A percentile compares a stretch with the other conserved stretches of the same genome.
phyloP scores from a whole-genome alignment of 2,113 vertebrate species.

The Elgaria multicarinata region DNA sequence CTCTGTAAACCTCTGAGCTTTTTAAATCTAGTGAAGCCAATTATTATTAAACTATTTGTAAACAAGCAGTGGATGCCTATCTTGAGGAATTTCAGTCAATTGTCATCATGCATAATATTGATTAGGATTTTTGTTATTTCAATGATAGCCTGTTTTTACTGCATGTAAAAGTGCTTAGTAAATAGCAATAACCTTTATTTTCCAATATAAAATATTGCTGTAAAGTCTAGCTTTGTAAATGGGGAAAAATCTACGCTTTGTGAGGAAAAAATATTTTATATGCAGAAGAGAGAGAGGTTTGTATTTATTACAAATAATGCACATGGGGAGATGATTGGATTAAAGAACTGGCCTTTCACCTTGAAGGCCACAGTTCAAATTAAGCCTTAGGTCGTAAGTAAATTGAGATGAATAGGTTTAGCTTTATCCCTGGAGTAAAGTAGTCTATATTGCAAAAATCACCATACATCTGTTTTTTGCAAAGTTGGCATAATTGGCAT shows the following conservation, averaged over 20 bases:
- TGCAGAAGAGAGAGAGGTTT: background rate
- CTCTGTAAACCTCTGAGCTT: constrained; percentile 42
- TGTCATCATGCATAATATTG: constrained; percentile 58
- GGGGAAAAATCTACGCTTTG: background rate
- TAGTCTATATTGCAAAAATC: constrained; percentile 64
- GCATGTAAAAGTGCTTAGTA: background rate
- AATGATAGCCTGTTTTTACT: constrained; percentile 28
- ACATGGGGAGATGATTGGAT: constrained; percentile 40
- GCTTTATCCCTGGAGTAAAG: constrained; percentile 73
- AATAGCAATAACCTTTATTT: background rate
- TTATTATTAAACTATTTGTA: constrained; percentile 62
- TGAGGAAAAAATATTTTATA: constrained; percentile 23
- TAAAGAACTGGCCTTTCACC: constrained; percentile 71
- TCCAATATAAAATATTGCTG: background rate
- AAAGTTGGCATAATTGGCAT: constrained; percentile 75
- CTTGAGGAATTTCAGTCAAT: constrained; percentile 66
- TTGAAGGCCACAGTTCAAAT: constrained; percentile 73
- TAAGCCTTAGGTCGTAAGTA: constrained; percentile 70
- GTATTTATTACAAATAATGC: constrained; percentile 39
- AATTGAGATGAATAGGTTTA: constrained; percentile 79
- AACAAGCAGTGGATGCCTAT: constrained; percentile 60
- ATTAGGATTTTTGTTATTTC: constrained; percentile 65
- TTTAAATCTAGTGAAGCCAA: constrained; percentile 40
- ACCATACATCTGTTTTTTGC: constrained; percentile 69
- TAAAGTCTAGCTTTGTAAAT: background rate